A percentile compares a stretch with the other conserved stretches of the same genome.
phyloP scores from a whole-genome alignment of 2,888 invertebrate species.

The Sipunculus nudus region DNA sequence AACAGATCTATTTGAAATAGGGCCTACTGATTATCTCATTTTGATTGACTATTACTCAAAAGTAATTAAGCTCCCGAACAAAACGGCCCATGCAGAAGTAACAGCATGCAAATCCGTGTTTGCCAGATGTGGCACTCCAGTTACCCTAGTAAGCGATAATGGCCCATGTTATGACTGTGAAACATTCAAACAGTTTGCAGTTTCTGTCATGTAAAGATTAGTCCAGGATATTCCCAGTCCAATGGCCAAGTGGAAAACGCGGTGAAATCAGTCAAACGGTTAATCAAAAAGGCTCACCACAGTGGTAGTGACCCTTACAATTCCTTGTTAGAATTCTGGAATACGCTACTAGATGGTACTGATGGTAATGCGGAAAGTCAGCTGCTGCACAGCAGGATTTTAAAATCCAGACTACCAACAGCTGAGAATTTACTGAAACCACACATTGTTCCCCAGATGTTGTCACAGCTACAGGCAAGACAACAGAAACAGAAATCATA shows the following conservation, averaged over 20 bases:
- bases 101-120: conserved; percentile 24
- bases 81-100: conserved; percentile 5
- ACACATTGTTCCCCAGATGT: too few relatives aligned
- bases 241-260: conserved; percentile 41
- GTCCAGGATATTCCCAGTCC: conserved; percentile 32
- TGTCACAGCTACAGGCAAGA: too few relatives aligned
- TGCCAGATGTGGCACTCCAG: conserved; percentile 36
- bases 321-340: too few relatives aligned
- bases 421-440: too few relatives aligned
- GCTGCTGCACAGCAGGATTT: too few relatives aligned
- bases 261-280: conserved; percentile 24
- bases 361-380: too few relatives aligned
- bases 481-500: too few relatives aligned
- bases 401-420: too few relatives aligned
- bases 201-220: conserved; percentile 24
- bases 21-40: conserved; percentile 16
- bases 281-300: conserved; percentile 25
- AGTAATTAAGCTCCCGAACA: conserved; percentile 1
- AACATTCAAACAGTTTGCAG: conserved; percentile 28
- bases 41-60: conserved; percentile 25
- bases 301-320: too few relatives aligned
- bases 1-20: conserved; percentile 17
- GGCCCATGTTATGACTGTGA: conserved; percentile 33
- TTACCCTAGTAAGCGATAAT: conserved; percentile 31
- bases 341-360: too few relatives aligned